Base-by-base conservation (phyloP, 2,797 vertebrate species). In the Pantherophis vulpinus region DNA sequence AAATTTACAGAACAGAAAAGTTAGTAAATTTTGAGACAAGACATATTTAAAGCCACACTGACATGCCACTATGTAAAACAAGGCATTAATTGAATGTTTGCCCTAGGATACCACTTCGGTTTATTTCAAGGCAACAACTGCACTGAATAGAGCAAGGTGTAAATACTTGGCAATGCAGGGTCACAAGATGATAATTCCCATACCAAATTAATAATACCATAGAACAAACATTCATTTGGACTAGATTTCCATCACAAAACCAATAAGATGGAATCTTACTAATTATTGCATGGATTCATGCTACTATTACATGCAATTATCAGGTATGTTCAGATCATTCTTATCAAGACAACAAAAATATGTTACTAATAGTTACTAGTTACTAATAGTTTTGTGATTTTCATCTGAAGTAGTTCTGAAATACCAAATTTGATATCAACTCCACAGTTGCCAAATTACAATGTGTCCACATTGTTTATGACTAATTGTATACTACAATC, bases 401-500 rank as follows among this genome's bases (percentile, higher is more conserved):
- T 95, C 95, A 97, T 95, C 55, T 95, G 59, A 96, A 95, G 95
- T 97, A 95, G 95, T 95, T 96, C 96, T 94, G 93, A 97, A 97
- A 91, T 94, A 94, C 23, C 93, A 94, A 97, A 89, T 94, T 93
- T 95, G 87, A 93, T 96, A 96, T 56, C 93, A 94, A 95, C 94
- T 97, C 93, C 96, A 97, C 95, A 97, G 58, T 93, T 93, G 74
- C 91, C 93, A 95, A 95, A 95, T 95, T 93, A 96, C 56, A 94
- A 87, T 86, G 27, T 94, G 92, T 95, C 93, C 88, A 87, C 93
- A 16, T 88, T 92, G 59, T 94, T 95, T 94, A 94, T 95, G 94
- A 94, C 91, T 96, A 95, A 92, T 95, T 10, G 95, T 96, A 91
- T 96, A 94, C 95, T 97, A 97, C 96, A 97, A 97, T 94, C 37